Evolutionary conservation across 23 tunicate genomes (phyloP).

Genomic region (Styela plicata): DNA sequence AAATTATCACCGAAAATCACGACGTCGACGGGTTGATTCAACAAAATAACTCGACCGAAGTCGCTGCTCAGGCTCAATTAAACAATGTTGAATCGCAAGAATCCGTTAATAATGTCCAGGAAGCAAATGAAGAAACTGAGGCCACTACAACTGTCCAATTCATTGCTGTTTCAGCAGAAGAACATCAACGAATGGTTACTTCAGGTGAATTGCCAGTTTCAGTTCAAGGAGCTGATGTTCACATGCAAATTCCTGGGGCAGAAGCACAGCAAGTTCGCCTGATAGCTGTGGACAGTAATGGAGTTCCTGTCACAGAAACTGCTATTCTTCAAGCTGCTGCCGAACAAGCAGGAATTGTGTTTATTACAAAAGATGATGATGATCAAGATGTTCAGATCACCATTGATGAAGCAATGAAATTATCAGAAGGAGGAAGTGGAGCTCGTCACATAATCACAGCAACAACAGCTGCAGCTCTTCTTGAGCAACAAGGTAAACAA

Average conservation of each 20-base stretch:
- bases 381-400: conserved; percentile 61
- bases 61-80: not conserved
- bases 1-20: not conserved
- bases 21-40: not conserved
- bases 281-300: conserved; percentile 94
- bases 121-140: conserved; percentile 57
- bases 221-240: conserved; percentile 99
- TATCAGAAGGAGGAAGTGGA: conserved; percentile 36
- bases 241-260: conserved; percentile 94
- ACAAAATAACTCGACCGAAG: not conserved
- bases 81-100: not conserved
- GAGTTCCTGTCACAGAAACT: conserved; percentile 95
- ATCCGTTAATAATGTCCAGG: not conserved
- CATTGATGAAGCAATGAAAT: conserved; percentile 95
- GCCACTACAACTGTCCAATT: conserved; percentile 99
- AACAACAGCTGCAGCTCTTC: conserved; percentile 77
- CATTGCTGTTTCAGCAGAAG: conserved; percentile 99
- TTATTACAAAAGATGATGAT: conserved; percentile 78
- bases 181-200: conserved; percentile 94
- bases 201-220: conserved; percentile 96
- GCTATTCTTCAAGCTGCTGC: conserved; percentile 99
- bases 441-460: conserved; percentile 53
- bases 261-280: conserved; percentile 92
- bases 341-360: conserved; percentile 97
- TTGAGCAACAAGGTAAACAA: conserved; percentile 37